Percentiles rank a stretch among this genome's conserved stretches.
phyloP scores from a whole-genome alignment of 1,140 invertebrate genomes.

The Oreohelix idahoensis region DNA sequence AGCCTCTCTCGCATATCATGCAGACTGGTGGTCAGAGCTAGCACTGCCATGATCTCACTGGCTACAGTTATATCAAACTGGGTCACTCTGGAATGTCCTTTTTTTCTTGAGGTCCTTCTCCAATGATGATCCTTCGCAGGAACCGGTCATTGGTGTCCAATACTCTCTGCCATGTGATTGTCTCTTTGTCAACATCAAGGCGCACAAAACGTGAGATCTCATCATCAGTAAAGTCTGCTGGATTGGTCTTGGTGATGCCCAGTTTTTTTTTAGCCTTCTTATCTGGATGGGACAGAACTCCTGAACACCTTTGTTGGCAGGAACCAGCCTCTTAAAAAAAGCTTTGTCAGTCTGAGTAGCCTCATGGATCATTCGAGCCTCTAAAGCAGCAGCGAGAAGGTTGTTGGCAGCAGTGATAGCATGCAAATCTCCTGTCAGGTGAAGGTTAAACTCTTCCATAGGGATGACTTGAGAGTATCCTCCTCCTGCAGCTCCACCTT shows the following conservation, averaged over 20 bases:
- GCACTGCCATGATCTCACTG: constrained; percentile 98
- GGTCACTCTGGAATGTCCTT: no score
- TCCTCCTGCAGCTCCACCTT: constrained; percentile 94
- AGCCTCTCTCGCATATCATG: constrained; percentile 92
- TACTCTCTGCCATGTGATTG: constrained; percentile 95
- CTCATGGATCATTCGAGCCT: constrained; percentile 97
- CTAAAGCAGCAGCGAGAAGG: constrained; percentile 88
- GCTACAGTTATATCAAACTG: constrained; percentile 94
- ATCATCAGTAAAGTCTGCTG: constrained; percentile 83
- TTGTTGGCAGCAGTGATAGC: constrained; percentile 98
- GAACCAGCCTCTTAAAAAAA: constrained; percentile 91
- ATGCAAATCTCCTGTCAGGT: constrained; percentile 98
- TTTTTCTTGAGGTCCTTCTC: no score
- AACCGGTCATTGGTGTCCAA: no score
- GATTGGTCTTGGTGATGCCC: constrained; percentile 91
- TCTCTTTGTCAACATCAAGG: constrained; percentile 91
- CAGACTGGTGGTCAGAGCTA: constrained; percentile 77
- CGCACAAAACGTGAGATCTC: constrained; percentile 87
- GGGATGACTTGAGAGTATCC: constrained; percentile 97
- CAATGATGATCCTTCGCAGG: no score
- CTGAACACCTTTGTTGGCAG: constrained; percentile 81
- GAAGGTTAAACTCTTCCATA: constrained; percentile 99
- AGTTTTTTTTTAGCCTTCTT: constrained; percentile 83
- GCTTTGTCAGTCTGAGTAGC: constrained; percentile 87
- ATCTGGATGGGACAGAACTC: constrained; percentile 88